A percentile compares a stretch with the other conserved stretches of the same genome.
phyloP scores from a whole-genome alignment of 1,140 invertebrate genomes.

The Dryas iulia region DNA sequence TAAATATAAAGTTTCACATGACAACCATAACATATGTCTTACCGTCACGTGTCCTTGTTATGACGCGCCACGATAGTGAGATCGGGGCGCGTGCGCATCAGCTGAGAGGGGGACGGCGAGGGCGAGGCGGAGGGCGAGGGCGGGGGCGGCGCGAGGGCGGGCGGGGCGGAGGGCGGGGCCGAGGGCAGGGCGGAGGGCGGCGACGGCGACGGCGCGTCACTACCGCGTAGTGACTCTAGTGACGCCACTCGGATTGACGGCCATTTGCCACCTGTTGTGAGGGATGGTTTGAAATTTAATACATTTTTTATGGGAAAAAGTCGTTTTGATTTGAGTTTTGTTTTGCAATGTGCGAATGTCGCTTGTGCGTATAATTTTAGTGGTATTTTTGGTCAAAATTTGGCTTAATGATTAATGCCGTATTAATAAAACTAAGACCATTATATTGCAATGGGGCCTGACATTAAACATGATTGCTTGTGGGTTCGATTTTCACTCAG shows the following conservation, averaged over 20 bases:
- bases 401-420: no score
- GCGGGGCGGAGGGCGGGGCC: neutral
- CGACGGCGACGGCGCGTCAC: conserved; percentile 33
- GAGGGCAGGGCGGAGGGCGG: conserved; percentile 41
- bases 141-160: neutral
- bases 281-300: no score
- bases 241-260: conserved; percentile 59
- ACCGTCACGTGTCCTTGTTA: conserved; percentile 44
- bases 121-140: conserved; percentile 45
- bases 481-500: no score
- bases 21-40: neutral
- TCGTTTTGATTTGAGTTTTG: no score
- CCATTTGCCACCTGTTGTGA: conserved; percentile 51
- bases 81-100: conserved; percentile 64
- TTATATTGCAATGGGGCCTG: no score
- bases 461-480: no score
- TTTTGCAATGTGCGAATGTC: no score
- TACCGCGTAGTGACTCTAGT: conserved; percentile 49
- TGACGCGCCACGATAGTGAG: conserved; percentile 59
- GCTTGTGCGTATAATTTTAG: no score
- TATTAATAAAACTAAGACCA: no score
- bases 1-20: no score
- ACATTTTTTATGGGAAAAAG: no score
- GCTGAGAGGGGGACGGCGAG: conserved; percentile 51
- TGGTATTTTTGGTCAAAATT: no score